Evolutionary conservation across 2,888 invertebrate genomes (phyloP).

Genomic region (Pseudococcus jackbeardsleyi): DNA sequence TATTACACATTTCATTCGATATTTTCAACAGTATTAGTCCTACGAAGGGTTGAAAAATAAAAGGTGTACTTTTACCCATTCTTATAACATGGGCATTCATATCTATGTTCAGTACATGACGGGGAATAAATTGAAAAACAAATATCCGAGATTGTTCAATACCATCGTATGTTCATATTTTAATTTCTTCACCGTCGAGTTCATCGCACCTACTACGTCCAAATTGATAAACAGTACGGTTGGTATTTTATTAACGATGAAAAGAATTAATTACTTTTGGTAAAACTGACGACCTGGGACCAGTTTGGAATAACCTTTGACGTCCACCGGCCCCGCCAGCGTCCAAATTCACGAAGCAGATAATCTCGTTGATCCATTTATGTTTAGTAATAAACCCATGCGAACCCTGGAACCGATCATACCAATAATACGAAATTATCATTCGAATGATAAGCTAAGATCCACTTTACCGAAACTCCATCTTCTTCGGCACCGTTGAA

Average conservation of each 20-base stretch:
- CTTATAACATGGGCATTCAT: neutral
- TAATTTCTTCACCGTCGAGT: neutral
- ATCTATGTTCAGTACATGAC: neutral
- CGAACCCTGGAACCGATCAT: conserved; percentile 74
- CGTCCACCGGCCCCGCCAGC: conserved; percentile 90
- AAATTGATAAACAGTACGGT: neutral
- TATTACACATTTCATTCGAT: neutral
- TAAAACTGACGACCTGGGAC: conserved; percentile 73
- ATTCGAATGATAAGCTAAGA: no score
- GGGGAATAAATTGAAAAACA: neutral
- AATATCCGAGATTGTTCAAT: conserved; percentile 1
- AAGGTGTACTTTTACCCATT: neutral
- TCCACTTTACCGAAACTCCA: conserved; percentile 76
- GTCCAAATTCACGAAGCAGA: conserved; percentile 88
- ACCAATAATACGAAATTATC: neutral
- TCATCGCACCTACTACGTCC: neutral
- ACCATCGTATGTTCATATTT: neutral
- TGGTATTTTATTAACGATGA: neutral
- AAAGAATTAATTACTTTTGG: conserved; percentile 26
- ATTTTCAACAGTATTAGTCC: neutral
- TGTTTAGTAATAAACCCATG: conserved; percentile 94
- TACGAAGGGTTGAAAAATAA: neutral
- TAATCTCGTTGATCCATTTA: conserved; percentile 80
- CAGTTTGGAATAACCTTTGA: conserved; percentile 89
- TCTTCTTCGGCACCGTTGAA: conserved; percentile 95